Base-by-base conservation (phyloP, 2,797 vertebrate genomes). In the Delichon dasypus region DNA sequence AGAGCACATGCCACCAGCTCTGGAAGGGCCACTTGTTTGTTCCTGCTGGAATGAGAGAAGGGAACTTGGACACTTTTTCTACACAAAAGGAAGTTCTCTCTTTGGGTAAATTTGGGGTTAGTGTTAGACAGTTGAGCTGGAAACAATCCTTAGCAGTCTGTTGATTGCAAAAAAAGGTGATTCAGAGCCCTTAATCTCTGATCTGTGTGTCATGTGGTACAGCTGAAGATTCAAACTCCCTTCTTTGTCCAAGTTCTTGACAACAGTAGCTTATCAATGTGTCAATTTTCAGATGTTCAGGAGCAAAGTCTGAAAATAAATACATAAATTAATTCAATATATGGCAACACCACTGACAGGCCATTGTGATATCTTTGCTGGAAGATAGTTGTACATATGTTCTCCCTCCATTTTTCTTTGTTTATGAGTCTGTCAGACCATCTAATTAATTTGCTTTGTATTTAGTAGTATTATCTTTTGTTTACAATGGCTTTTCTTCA, bases 401-500 rank as follows among this genome's bases (percentile, higher is more conserved):
- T 94, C 57, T 93, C 58, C 67, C 38, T 94, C 60, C 61, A 61
- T 88, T 93, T 95, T 93, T 54, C 95, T 90, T 96, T 96, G 92
- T 96, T 81, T 57, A 83, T 72, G 72, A 90, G 51, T 80, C 85
- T 94, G 66, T 92, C 72, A 96, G 72, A 86, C 71, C 78, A 94
- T 79, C 90, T 94, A 96, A 95, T 94, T 93, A 68, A 92, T 92
- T 96, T 95, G 54, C 88, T 95, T 96, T 96, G 86, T 87, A 84
- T 90, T 97, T 95, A 85, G 67, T 95, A 66, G 90, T 92, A 95
- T 94, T 96, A 85, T 96, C 93, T 97, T 97, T 89, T 94, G 74
- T 96, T 95, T 97, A 95, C 91, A 96, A 94, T 96, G 95, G 83
- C 93, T 96, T 95, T 97, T 97, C 91, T 94, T 90, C 93, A 94